Evolutionary conservation across 2,113 vertebrate species (phyloP), one percentile per base, ranked within the genome.

Genomic region (Turnix velox): DNA sequence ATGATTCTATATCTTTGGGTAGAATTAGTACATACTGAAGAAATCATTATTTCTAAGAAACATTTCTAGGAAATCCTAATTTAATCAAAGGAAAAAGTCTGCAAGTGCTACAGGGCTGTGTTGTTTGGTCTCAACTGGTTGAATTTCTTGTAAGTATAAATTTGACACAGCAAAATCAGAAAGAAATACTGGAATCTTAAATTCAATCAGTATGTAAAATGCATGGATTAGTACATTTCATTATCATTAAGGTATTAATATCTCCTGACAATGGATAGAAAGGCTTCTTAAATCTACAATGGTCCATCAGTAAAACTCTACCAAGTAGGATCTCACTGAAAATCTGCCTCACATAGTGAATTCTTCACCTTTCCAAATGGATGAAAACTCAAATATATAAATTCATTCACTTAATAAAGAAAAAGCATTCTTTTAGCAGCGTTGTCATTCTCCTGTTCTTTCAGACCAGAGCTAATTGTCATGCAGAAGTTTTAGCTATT

Each of bases 271-370:
- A 79, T 52, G 90, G 49, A 67, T 16, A 90, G 87, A 90, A 96
- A 93, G 79, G 52, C 11, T 61, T 65, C 90, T 96, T 96, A 96
- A 95, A 96, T 92, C 58, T 78, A 90, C 68, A 85, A 87, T 7
- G 78, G 49, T 88, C 78, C 58, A 73, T 43, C 80, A 65, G 40
- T 67, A 95, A 88, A 94, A 87, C 51, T 73, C 23, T n/a, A 91
- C 31, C 52, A 69, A 48, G 61, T 45, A 92, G 39, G 51, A 67
- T 58, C 35, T 74, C 93, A 55, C 42, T 93, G 76, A 95, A 95
- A 93, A 96, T 94, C 88, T 86, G 92, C 96, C 77, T 82, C 58
- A 88, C 27, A 65, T 16, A 63, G 8, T 45, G 66, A 94, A 55
- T 33, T 31, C 52, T 91, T 84, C 49, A 84, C 28, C 91, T 51